Evolutionary conservation across 2,113 vertebrate species (phyloP), one percentile per base, ranked within the genome.

Genomic region (Leptobrachium ailaonicum): DNA sequence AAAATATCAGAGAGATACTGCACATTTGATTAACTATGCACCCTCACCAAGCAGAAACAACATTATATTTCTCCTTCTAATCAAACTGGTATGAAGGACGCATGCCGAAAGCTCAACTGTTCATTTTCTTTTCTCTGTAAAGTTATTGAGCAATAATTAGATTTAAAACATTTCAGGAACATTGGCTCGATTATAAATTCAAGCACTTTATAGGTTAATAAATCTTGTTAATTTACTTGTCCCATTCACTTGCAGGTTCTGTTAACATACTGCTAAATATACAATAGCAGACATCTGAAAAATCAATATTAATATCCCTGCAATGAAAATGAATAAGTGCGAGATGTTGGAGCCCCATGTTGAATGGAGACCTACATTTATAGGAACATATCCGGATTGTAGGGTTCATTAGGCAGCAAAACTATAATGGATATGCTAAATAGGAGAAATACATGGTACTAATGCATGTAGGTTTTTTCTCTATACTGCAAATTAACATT

Each of bases 211-310:
- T 75, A 62, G 72, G 72, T 81, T 81, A 81, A 81, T 81, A 81
- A 81, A 75, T 81, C 79, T 20, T 69, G 12, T 74, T 75, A 75
- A 81, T 81, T 74, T 66, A 81, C 79, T 81, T 68, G 66, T 69
- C 72, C 66, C 47, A 81, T 74, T 75, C 79, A 81, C 64, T 81
- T 69, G 41, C 72, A 69, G 72, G 71, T 75, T 56, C 79, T 69
- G 53, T 62, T 75, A 81, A 74, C 72, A 67, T 14, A 81, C 79
- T 81, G 71, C 79, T 69, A 81, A 81, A 75, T 75, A 81, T 81
- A 81, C 79, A 81, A 81, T 68, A 74, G 71, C 79, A 81, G 73
- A 44, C 53, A 66, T 60, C 67, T 74, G 71, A 75, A 81, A 76
- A 81, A 75, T 81, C 71, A 69, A 81, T 81, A 81, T 81, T 74